Base-by-base conservation (phyloP, 1,140 invertebrate genomes). In the Octopus bimaculoides region DNA sequence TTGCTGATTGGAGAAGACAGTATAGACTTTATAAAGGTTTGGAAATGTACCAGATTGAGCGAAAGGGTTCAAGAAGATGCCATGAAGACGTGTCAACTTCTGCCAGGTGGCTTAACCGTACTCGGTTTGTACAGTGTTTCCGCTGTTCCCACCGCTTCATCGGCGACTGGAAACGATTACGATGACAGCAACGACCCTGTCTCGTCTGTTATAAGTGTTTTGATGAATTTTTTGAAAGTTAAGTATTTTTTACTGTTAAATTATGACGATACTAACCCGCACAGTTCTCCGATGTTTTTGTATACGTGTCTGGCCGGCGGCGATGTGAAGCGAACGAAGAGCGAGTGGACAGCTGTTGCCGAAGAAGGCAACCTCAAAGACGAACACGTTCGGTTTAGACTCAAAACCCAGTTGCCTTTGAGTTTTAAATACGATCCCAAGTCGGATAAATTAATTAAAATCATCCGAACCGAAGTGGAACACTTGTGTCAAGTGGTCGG, bases 11-110 rank as follows among this genome's bases (percentile, higher is more conserved):
- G 66, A 71, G 66, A 71, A 6, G 66, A 71, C 5, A 71, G 26
- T 3, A 20, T 14, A 12, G 17, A 71, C 17, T 71, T 14, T 4
- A 71, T 71, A 20, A 71, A 14, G 1, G 66, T 71, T 71, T 71
- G 66, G 66, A n/a, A 5, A n/a, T 71, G 66, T 71, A 71, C 66
- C 17, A 14, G 66, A 71, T 71, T 20, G 14, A 10, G 66, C 26
- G 66, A 71, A 71, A 71, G 66, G 26, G 66, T 71, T 71, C 66
- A 71, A 71, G 66, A 12, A 71, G 66, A 71, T 71, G 66, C 66
- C 66, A 71, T 71, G 26, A 71, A 71, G 26, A 20, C 26, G 17
- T 6, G 26, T 71, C 17, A 71, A 6, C 8, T 71, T 71, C 26
- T 71, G 66, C 66, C 66, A 20, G 66, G 66, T 17, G 66, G 66